Base-by-base conservation (phyloP, 2,888 invertebrate genomes). In the Yponomeuta malinellus region DNA sequence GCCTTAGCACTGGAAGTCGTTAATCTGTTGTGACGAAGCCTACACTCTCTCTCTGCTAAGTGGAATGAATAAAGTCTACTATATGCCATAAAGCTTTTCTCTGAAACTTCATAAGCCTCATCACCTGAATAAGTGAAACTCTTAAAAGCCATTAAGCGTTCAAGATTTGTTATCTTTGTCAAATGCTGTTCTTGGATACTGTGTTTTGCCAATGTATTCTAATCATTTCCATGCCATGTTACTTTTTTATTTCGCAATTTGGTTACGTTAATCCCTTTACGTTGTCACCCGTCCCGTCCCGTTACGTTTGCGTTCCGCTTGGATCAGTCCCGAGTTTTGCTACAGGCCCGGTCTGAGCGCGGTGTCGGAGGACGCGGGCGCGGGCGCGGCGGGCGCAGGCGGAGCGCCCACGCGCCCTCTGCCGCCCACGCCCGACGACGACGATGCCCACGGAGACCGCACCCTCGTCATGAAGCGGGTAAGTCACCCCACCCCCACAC, bases 341-440 rank as follows among this genome's bases (percentile, higher is more conserved):
- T 95, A 95, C 94, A 95, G 95, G 92, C 94, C 95, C 79, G 95
- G 95, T 66, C 89, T 95, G 88, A 93, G 94, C 81, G 93, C 93
- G 73, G 93, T 94, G 77, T 92, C 94, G 84, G 79, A 92, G 91
- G 79, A 81, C 75, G 80, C 80, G 74, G 85, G 87, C 69, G 63
- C 63, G 64, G 69, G 48, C 4, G 84, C 76, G 72, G 77, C 82
- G 70, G 88, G 86, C 74, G 88, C 93, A 76, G 95, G 95, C 72
- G 95, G 96, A 71, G 96, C 97, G 77, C 98, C 98, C 73, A 98
- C 98, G 84, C 94, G 98, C 77, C 98, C 98, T 71, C 93, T 98
- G 81, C 98, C 98, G 72, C 98, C 98, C 70, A 98, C 98, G 71
- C 98, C 98, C 64, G 98, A 98, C 85, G 98, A 98, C 83, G 97